These are phyloP conservation scores for Sclerodermus sp. DNA, from an alignment of 2,888 invertebrate genomes.

Conservation along the genomic window DNA sequence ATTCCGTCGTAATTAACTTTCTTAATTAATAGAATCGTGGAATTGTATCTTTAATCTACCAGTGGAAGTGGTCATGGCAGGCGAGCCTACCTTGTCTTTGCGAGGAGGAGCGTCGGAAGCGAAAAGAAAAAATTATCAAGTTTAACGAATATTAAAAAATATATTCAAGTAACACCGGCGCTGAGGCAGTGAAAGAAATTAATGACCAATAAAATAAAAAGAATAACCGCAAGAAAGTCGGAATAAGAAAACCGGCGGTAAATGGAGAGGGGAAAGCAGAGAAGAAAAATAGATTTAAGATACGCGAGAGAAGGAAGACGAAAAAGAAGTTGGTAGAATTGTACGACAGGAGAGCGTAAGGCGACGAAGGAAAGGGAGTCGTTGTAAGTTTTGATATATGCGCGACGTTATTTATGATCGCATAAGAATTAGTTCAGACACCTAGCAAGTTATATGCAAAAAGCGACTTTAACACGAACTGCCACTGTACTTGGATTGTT, in stretches of 20 bases:
- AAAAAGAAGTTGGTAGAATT: neutral
- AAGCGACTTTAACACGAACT: too few species aligned
- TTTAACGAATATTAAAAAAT: neutral
- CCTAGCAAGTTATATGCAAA: too few species aligned
- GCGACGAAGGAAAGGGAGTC: conserved; percentile 30
- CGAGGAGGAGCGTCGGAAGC: conserved; percentile 12
- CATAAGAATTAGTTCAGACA: conserved; percentile 51
- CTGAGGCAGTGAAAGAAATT: neutral
- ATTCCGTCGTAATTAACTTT: conserved; percentile 45
- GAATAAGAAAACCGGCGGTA: conserved; percentile 5
- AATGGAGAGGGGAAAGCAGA: conserved; percentile 8
- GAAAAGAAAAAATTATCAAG: neutral
- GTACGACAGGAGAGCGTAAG: conserved; percentile 11
- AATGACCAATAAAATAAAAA: too few species aligned
- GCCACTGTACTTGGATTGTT: too few species aligned
- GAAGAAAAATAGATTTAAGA: neutral
- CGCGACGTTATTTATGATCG: conserved; percentile 53
- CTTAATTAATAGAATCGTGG: conserved; percentile 48
- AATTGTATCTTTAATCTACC: conserved; percentile 47
- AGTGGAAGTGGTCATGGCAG: conserved; percentile 33
- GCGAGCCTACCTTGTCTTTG: conserved; percentile 14
- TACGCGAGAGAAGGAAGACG: conserved; percentile 12
- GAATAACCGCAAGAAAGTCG: neutral
- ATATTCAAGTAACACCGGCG: too few species aligned
- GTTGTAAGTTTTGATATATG: conserved; percentile 53